Base-by-base conservation (phyloP, 2,113 vertebrate species). In the Mesoclemmys tuberculata region DNA sequence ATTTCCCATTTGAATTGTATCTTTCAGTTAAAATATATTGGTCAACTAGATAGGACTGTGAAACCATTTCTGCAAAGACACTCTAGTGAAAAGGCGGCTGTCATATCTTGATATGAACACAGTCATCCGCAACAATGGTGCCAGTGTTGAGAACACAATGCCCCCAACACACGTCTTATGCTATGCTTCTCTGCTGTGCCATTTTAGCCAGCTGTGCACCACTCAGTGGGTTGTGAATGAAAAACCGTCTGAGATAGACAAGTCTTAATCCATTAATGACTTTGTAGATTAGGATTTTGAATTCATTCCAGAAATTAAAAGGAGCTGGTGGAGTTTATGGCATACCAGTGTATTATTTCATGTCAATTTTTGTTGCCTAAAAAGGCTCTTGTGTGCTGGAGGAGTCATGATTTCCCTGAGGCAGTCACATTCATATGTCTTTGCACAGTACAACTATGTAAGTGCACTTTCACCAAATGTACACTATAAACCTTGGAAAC, bases 311-410 rank as follows among this genome's bases (percentile, higher is more conserved):
- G 74, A 80, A 93, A 82, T 92, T 54, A 86, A 54, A 84, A 56
- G 64, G 81, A 92, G 55, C 51, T 81, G 77, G 81, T 89, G 56
- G 49, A 49, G 13, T 49, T 49, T 49, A 10, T 7, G 49, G 49
- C 49, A 49, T 10, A 49, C 6, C 49, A 10, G 0, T 0, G 21
- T 75, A 93, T 10, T 64, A 56, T 93, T 95, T 90, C 38, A 2
- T 71, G 80, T 88, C 54, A 10, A 64, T 74, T 31, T 84, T 92
- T 94, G 83, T 74, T 84, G 75, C 64, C 78, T 92, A 79, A 84
- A 90, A 93, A 91, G 8, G 31, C 84, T 91, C 79, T 41, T 94
- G 95, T 93, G 56, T 90, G 92, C 85, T 79, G 7, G 24, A 74
- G 86, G 64, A 95, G 94, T 88, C 77, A 54, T 35, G 31, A 21